These are phyloP conservation scores for Streptopelia turtur DNA, from an alignment of 2,797 vertebrate species.

Conservation along the genomic window DNA sequence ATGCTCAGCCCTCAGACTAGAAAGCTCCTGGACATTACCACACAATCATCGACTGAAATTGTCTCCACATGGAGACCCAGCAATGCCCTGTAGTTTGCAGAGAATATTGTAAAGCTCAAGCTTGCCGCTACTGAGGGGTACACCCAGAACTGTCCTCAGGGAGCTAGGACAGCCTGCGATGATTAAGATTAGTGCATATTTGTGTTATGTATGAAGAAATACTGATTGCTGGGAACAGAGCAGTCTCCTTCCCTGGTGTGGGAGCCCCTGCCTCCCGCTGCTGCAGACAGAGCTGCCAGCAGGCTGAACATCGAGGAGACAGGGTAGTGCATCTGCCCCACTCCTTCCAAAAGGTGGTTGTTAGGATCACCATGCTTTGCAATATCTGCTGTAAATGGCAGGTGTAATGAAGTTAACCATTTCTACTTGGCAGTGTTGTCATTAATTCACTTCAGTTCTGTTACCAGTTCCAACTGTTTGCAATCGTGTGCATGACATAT, in stretches of 20 bases:
- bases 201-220: background rate
- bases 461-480: background rate
- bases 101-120: background rate
- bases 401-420: background rate
- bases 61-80: background rate
- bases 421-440: background rate
- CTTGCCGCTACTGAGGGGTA: background rate
- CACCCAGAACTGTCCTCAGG: background rate
- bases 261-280: background rate
- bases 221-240: background rate
- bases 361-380: background rate
- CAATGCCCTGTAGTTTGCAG: background rate
- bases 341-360: background rate
- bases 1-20: background rate
- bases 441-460: background rate
- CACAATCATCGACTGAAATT: accelerated
- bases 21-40: background rate
- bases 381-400: background rate
- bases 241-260: background rate
- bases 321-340: background rate
- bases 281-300: accelerated
- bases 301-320: background rate
- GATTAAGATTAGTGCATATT: background rate
- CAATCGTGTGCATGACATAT: background rate
- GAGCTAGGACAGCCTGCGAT: background rate